These are phyloP conservation scores for Ellobius talpinus DNA, from an alignment of 2,113 vertebrate genomes.

Conservation along the genomic window DNA sequence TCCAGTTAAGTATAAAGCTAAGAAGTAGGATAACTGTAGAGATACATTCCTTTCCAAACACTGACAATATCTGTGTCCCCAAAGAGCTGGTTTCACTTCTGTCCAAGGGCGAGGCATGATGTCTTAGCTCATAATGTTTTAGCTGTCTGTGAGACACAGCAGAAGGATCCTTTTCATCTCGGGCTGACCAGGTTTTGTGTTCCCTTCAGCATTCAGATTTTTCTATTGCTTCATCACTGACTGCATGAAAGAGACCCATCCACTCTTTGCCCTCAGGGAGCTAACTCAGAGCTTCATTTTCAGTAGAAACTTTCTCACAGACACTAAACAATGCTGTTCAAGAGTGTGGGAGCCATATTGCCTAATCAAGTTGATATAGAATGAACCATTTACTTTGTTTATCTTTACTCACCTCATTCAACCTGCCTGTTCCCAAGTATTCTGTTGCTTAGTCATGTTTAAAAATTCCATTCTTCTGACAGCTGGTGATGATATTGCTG, in stretches of 20 bases:
- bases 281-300: neutral
- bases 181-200: neutral
- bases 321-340: neutral
- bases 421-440: neutral
- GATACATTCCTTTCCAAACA: neutral
- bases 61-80: fast-evolving
- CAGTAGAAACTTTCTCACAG: neutral
- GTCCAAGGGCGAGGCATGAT: no score
- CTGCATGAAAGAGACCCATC: neutral
- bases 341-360: neutral
- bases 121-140: no score
- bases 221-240: neutral
- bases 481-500: neutral
- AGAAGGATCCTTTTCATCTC: neutral
- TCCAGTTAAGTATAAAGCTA: neutral
- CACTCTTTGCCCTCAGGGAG: neutral
- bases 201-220: neutral
- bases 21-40: neutral
- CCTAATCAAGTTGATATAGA: neutral
- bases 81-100: neutral
- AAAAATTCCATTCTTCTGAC: neutral
- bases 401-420: neutral
- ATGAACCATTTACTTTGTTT: neutral
- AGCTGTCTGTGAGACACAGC: neutral
- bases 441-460: neutral